Evolutionary conservation across 2,888 invertebrate genomes (phyloP).

Genomic region (Autographa gamma): DNA sequence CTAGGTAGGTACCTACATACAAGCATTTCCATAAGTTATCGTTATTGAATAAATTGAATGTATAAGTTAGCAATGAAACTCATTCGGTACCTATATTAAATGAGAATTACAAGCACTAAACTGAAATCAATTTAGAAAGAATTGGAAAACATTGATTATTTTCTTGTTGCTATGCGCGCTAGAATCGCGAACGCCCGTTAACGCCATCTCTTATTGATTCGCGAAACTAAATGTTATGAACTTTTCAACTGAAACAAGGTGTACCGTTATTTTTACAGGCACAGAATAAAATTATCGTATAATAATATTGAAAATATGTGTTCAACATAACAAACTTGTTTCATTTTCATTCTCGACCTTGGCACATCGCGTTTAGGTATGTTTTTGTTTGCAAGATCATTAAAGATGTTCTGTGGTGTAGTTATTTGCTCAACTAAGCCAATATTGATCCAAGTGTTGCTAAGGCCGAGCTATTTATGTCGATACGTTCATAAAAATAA

Average conservation of each 20-base stretch:
- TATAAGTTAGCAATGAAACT: conserved; percentile 7
- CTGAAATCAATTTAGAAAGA: conserved; percentile 54
- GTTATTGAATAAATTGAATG: conserved; percentile 8
- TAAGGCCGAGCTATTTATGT: conserved; percentile 66
- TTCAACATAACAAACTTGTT: conserved; percentile 12
- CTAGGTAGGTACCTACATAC: neutral
- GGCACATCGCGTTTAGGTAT: conserved; percentile 1
- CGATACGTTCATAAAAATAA: conserved; percentile 55
- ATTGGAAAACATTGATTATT: conserved; percentile 51
- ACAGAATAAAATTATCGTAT: conserved; percentile 37
- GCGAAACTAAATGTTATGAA: conserved; percentile 47
- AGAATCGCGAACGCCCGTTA: conserved; percentile 36
- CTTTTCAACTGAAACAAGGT: conserved; percentile 30
- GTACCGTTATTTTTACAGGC: conserved; percentile 45
- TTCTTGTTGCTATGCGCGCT: conserved; percentile 61
- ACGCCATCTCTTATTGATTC: conserved; percentile 68
- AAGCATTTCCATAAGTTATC: conserved; percentile 3
- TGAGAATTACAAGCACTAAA: conserved; percentile 53
- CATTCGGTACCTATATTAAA: conserved; percentile 28
- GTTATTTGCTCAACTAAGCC: conserved; percentile 59
- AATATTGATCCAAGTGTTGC: conserved; percentile 68
- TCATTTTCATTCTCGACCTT: conserved; percentile 24
- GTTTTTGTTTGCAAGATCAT: conserved; percentile 16
- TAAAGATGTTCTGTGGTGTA: conserved; percentile 31
- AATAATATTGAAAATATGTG: conserved; percentile 34